Base-by-base conservation (phyloP, 2,888 invertebrate species). In the Agonum fuliginosum region DNA sequence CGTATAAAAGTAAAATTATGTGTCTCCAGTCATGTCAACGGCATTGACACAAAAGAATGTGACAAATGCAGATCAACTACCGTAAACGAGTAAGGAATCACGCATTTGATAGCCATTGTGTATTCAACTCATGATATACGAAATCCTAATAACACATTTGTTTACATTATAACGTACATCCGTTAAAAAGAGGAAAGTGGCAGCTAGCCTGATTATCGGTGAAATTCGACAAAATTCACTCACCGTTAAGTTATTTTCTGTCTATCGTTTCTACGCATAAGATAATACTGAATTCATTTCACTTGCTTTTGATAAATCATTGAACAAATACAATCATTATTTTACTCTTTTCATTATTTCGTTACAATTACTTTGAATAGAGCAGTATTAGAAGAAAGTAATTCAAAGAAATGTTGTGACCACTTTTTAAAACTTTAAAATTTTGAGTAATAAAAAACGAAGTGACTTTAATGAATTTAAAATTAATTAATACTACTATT, bases 131-230 rank as follows among this genome's bases (percentile, higher is more conserved):
- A 74, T 74, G 65, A 74, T 24, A 74, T 48, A 67, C 75, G 67
- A 75, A 75, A 75, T 75, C 65, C 62, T 67, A 75, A 75, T 75
- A 65, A 48, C 65, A 74, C 72, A 41, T 73, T 73, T 73, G 43
- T 73, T 62, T 62, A 43, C 73, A 73, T 73, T 73, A 62, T 73
- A 73, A 73, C 73, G 62, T 73, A 48, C 41, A 51, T 75, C 75
- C 75, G 75, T 22, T 67, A 20, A 75, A n/a, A 67, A 75, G 75
- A 75, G 75, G 48, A 75, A 75, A 34, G 70, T 70, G 70, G 19
- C 24, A 27, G 67, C 12, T 46, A 70, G 70, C 46, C 70, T 70
- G 70, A 46, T 70, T 43, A 73, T 73, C 62, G 43, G 73, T 73
- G 73, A 73, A 73, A 73, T 73, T 73, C 14, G 43, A 62, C 41